Evolutionary conservation across 2,888 invertebrate species (phyloP), one percentile per base, ranked within the genome.

Genomic region (Hylaea fasciaria): DNA sequence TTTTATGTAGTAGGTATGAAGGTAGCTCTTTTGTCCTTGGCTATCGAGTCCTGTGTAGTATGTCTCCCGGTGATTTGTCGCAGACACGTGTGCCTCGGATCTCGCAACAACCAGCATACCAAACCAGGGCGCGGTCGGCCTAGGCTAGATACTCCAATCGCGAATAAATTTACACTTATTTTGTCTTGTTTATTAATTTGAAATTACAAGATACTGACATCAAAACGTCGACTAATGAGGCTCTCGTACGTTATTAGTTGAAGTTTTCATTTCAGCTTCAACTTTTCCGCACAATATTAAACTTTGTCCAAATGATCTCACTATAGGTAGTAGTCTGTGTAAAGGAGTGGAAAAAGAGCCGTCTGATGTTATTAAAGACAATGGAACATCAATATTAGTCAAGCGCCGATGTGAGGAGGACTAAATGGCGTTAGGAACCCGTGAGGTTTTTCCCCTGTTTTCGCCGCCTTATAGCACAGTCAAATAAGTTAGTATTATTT

Each of bases 91-190:
- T 85, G 83, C 76, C 63, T 66, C 69, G 62, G 74, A 73, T 89
- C 75, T 85, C 79, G 86, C 85, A 89, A 89, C 78, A 77, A 69
- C 72, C 71, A 66, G 78, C 87, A 88, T 88, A 83, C 86, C 84
- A 78, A 80, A 70, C 72, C 76, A 74, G 86, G 89, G 89, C 79
- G 89, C 80, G 87, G 88, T 85, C 76, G 76, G 79, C 77, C 78
- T 78, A 77, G 80, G 70, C 72, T 78, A 22, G 22, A 5, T 22
- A 78, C 78, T 79, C 73, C 76, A 80, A 81, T 79, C 76, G 70
- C 74, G 78, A 80, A 82, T 84, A 81, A 81, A 83, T 82, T 81
- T 77, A 64, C 64, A 68, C 65, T 45, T 62, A 59, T 58, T 64
- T 51, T 60, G 57, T 60, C 57, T 63, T 41, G 57, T 52, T 51